phyloP scores from a whole-genome alignment of 1,140 invertebrate genomes.

The Bombyx mandarina region DNA sequence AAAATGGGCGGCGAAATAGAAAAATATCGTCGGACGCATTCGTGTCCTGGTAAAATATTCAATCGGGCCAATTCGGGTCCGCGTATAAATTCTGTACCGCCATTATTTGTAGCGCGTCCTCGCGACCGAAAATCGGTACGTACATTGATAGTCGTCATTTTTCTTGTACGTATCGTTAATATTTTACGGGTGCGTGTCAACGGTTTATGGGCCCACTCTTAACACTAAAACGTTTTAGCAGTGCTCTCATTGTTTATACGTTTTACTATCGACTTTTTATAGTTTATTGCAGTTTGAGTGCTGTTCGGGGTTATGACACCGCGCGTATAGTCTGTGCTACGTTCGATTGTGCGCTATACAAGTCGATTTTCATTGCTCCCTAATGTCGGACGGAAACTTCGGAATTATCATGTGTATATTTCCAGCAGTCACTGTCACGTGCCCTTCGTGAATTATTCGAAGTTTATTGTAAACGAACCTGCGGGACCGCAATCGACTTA shows the following conservation, averaged over 20 bases:
- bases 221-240: conserved; percentile 68
- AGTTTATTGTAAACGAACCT: no score
- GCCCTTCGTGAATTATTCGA: background rate
- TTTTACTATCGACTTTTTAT: conserved; percentile 65
- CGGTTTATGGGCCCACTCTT: conserved; percentile 65
- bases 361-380: conserved; percentile 50
- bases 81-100: conserved; percentile 60
- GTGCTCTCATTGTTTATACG: conserved; percentile 66
- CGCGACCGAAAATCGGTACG: conserved; percentile 61
- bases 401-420: conserved; percentile 23
- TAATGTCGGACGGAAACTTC: conserved; percentile 30
- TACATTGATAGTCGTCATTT: conserved; percentile 67
- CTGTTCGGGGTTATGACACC: conserved; percentile 42
- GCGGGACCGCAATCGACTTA: no score
- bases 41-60: conserved; percentile 68
- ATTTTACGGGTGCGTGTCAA: conserved; percentile 67
- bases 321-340: conserved; percentile 36
- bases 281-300: conserved; percentile 53
- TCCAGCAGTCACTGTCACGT: conserved; percentile 7
- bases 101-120: conserved; percentile 65
- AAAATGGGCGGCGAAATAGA: conserved; percentile 62
- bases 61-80: conserved; percentile 66
- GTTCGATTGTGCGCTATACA: conserved; percentile 41
- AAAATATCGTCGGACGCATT: conserved; percentile 63
- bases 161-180: conserved; percentile 66